Evolutionary conservation across 1,140 invertebrate species (phyloP).

Genomic region (Musca vetustissima): DNA sequence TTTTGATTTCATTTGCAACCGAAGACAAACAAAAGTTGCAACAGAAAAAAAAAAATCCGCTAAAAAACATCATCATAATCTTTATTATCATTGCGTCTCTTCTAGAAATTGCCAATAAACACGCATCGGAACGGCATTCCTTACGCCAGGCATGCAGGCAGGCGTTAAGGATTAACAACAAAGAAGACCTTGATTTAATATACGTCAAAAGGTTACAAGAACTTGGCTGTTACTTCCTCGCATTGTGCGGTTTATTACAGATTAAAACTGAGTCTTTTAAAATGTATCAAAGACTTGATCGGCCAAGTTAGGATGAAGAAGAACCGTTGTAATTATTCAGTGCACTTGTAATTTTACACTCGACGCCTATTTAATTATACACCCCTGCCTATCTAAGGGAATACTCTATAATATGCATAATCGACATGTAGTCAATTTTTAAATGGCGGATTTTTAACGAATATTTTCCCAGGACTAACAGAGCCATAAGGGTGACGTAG

Average conservation of each 20-base stretch:
- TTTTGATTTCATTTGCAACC: conserved; percentile 18
- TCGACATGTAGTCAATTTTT: no score
- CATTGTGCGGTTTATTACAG: background rate
- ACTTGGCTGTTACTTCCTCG: background rate
- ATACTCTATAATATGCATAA: no score
- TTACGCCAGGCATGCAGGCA: background rate
- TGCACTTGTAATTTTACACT: conserved; percentile 23
- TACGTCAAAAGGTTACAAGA: background rate
- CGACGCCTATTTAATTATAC: conserved; percentile 13
- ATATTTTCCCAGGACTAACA: no score
- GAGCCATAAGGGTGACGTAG: no score
- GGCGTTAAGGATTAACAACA: background rate
- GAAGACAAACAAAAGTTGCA: background rate
- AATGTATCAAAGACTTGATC: background rate
- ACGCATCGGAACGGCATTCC: conserved; percentile 4
- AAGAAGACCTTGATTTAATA: background rate
- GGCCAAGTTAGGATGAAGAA: background rate
- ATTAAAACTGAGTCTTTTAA: background rate
- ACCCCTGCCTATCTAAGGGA: background rate
- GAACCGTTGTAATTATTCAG: background rate
- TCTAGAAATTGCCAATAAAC: conserved; percentile 12
- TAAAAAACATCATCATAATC: background rate
- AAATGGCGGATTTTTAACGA: no score
- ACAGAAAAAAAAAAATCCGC: background rate
- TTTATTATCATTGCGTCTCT: background rate